Percentiles rank a stretch among this genome's conserved stretches.
These are phyloP conservation scores for Drosophila neocordata DNA, from an alignment of 1,140 invertebrate genomes.

Conservation along the genomic window DNA sequence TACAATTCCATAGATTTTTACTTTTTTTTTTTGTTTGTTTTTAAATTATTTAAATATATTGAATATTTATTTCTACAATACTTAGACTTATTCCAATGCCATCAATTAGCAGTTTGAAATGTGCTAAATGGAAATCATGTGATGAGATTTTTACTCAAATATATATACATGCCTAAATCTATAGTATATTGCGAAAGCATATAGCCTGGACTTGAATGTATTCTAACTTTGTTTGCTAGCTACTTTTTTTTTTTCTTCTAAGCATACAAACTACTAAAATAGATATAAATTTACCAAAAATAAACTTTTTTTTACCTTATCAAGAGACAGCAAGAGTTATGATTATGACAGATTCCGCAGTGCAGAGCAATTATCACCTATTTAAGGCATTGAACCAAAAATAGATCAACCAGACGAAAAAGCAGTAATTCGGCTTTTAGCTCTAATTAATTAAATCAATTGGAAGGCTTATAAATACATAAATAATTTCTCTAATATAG, in stretches of 20 bases:
- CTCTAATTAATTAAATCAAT: constrained; percentile 8
- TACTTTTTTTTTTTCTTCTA: neutral
- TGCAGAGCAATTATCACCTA: constrained; percentile 39
- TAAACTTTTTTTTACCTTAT: constrained; percentile 44
- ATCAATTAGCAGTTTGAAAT: constrained; percentile 33
- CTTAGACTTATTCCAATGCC: neutral
- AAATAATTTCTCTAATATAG: neutral
- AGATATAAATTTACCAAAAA: constrained; percentile 27
- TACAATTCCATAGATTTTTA: neutral
- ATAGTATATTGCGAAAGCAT: neutral
- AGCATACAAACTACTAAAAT: neutral
- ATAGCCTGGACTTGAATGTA: neutral
- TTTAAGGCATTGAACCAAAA: constrained; percentile 34
- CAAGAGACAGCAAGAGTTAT: constrained; percentile 30
- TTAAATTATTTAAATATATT: too few species aligned
- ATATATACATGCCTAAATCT: constrained; percentile 34
- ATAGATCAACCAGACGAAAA: constrained; percentile 7
- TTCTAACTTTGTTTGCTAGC: neutral
- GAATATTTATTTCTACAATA: constrained; percentile 9
- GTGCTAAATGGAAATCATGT: constrained; percentile 69
- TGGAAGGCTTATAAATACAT: neutral
- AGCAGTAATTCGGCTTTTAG: neutral
- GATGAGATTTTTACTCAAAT: constrained; percentile 41
- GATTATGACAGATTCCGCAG: constrained; percentile 7
- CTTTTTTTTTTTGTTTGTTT: too few species aligned